These are phyloP conservation scores for Erinaceus europaeus DNA, from an alignment of 2,113 vertebrate genomes.

Conservation along the genomic window DNA sequence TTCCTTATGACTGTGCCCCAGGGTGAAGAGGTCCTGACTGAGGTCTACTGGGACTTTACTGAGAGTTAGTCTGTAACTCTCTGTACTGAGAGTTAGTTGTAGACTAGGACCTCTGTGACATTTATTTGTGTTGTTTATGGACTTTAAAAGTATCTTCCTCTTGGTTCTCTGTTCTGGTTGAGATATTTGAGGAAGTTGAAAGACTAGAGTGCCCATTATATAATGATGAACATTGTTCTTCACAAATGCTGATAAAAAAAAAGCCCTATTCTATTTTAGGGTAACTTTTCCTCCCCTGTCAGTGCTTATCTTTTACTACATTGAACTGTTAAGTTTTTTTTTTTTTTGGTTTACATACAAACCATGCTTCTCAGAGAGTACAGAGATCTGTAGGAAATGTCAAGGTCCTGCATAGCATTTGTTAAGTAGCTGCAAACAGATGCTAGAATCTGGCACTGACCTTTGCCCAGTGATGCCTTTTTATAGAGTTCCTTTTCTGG, in stretches of 20 bases:
- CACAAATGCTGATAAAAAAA: not conserved
- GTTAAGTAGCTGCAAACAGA: not conserved
- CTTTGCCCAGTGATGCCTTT: accelerated
- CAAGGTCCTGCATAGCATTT: not conserved
- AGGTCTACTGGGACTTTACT: constrained; percentile 18
- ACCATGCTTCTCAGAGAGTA: not conserved
- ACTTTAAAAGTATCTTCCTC: constrained; percentile 44
- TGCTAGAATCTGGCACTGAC: not conserved
- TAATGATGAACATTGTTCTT: constrained; percentile 49
- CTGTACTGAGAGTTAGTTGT: too few species aligned
- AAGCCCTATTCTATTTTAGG: not conserved
- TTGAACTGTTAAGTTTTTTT: not conserved
- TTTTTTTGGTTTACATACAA: not conserved
- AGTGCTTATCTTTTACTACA: not conserved
- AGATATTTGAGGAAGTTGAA: constrained; percentile 51
- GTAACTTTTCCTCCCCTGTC: not conserved
- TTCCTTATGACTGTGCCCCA: not conserved
- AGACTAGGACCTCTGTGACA: constrained; percentile 33
- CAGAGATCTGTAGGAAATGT: not conserved
- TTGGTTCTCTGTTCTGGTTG: constrained; percentile 19
- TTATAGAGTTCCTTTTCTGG: not conserved
- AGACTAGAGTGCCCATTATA: constrained; percentile 11
- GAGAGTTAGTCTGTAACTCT: not conserved
- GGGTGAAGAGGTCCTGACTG: not conserved
- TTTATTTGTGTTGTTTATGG: constrained; percentile 42